These are phyloP conservation scores for Megaustenia siamemsis DNA, from an alignment of 2,888 invertebrate genomes.

Conservation along the genomic window DNA sequence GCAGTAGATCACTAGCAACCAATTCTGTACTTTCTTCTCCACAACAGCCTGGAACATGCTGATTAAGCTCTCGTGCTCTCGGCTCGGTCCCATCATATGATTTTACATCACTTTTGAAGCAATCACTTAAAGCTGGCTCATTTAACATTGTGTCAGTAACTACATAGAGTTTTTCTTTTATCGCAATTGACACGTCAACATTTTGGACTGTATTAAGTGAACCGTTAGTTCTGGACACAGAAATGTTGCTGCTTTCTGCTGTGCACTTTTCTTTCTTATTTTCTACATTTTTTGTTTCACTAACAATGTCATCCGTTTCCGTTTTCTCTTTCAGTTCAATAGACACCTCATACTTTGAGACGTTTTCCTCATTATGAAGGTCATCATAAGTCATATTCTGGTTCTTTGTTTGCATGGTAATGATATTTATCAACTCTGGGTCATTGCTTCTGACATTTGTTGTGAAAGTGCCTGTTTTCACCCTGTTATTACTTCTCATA, in stretches of 20 bases:
- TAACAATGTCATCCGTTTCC: background rate
- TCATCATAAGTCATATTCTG: background rate
- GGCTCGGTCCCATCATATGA: background rate
- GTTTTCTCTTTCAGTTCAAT: background rate
- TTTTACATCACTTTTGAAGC: background rate
- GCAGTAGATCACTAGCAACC: conserved; percentile 19
- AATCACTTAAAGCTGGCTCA: conserved; percentile 8
- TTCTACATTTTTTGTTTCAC: background rate
- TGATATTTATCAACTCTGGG: background rate
- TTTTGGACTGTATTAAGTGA: background rate
- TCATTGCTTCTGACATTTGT: too few relatives aligned
- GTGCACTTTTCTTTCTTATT: background rate
- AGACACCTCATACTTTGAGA: background rate
- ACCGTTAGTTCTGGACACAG: background rate
- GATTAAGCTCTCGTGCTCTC: background rate
- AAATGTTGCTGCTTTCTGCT: background rate
- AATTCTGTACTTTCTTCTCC: background rate
- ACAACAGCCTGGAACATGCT: background rate
- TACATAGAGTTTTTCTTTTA: background rate
- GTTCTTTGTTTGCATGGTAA: background rate
- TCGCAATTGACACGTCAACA: background rate
- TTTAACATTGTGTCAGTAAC: background rate
- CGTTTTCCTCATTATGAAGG: background rate
- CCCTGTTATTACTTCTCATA: background rate
- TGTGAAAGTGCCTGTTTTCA: background rate